A percentile compares a stretch with the other conserved stretches of the same genome.
These are phyloP conservation scores for Aphrophora alni DNA, from an alignment of 2,888 invertebrate genomes.

Conservation along the genomic window DNA sequence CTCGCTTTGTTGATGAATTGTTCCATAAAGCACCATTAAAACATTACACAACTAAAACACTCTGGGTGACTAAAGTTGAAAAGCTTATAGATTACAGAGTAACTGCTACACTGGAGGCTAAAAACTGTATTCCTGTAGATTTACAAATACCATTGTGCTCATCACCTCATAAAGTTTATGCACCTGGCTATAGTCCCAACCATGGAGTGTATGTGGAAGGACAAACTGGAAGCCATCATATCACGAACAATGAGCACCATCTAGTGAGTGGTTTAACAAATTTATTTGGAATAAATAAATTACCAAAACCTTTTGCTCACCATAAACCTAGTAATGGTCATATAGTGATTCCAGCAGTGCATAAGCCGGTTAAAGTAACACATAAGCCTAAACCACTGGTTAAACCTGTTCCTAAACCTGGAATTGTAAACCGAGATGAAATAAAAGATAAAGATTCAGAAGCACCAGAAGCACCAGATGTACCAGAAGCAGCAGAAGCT, in stretches of 20 bases:
- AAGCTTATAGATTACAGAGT: constrained; percentile 48
- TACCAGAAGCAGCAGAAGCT: not conserved
- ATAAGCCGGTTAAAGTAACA: not conserved
- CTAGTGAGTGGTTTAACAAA: not conserved
- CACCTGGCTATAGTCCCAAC: constrained; percentile 3
- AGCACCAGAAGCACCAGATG: not conserved
- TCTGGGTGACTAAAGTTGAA: constrained; percentile 50
- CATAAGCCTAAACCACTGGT: not conserved
- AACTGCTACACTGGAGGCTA: constrained; percentile 55
- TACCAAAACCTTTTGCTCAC: not conserved
- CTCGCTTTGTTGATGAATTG: constrained; percentile 10
- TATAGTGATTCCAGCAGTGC: not conserved
- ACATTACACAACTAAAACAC: constrained; percentile 47
- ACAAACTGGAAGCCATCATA: not conserved
- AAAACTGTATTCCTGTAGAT: constrained; percentile 55
- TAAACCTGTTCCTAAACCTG: not conserved
- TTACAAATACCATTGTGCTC: constrained; percentile 54
- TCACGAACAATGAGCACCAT: not conserved
- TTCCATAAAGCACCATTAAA: constrained; percentile 26
- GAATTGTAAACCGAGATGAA: not conserved
- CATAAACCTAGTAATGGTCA: not conserved
- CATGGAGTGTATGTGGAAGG: not conserved
- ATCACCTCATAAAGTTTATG: not conserved
- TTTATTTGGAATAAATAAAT: not conserved
- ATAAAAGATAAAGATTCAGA: not conserved